Conservation (phyloP, 1,140 invertebrate genomes). For the Antheraea pernyi region DNA sequence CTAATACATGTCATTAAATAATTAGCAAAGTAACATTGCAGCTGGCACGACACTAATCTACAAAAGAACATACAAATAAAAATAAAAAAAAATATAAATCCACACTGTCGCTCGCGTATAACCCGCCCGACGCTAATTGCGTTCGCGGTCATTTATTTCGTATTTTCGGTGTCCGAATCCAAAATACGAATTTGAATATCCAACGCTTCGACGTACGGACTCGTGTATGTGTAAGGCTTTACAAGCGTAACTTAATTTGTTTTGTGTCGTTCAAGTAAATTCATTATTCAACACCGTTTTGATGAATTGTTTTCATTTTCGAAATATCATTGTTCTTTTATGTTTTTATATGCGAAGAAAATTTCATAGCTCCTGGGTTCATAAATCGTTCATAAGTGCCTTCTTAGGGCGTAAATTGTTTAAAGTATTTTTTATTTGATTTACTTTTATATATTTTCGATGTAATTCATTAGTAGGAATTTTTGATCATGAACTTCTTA, state of each 20-base stretch:
- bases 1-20: no score
- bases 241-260: conserved; percentile 12
- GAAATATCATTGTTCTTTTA: no score
- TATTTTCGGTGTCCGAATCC: conserved; percentile 22
- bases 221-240: background rate
- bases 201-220: background rate
- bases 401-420: no score
- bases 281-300: background rate
- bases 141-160: conserved; percentile 25
- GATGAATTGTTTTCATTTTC: background rate
- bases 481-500: no score
- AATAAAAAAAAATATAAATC: background rate
- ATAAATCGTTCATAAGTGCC: no score
- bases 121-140: conserved; percentile 25
- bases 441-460: no score
- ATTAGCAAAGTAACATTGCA: background rate
- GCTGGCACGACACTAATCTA: conserved; percentile 1
- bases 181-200: conserved; percentile 14
- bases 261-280: background rate
- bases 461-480: no score
- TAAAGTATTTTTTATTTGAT: no score
- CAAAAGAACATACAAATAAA: background rate
- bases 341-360: no score
- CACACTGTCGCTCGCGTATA: conserved; percentile 3
- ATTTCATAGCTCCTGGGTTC: no score